A percentile compares a stretch with the other conserved stretches of the same genome.
Evolutionary conservation across 1,140 invertebrate species (phyloP).

Genomic region (Drosophila dunni): DNA sequence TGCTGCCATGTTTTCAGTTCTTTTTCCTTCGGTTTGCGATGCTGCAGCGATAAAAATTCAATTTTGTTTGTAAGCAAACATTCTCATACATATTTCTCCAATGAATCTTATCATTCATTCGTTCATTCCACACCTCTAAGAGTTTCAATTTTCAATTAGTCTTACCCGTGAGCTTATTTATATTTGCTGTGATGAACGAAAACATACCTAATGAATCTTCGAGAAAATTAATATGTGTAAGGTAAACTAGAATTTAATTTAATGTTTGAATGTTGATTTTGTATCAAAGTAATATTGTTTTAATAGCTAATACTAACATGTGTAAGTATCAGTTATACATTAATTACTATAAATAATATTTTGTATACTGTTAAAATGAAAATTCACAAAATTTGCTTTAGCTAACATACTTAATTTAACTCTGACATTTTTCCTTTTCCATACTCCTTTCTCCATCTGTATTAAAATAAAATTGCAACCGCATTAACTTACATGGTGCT

Average conservation of each 20-base stretch:
- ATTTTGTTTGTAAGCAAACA: constrained; percentile 62
- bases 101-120: constrained; percentile 39
- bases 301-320: too few relatives aligned
- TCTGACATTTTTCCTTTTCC: constrained; percentile 11
- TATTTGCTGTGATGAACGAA: background rate
- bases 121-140: constrained; percentile 39
- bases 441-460: background rate
- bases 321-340: too few relatives aligned
- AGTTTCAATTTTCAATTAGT: constrained; percentile 3
- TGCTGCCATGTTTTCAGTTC: constrained; percentile 39
- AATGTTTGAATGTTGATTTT: too few relatives aligned
- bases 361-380: too few relatives aligned
- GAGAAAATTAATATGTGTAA: background rate
- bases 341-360: too few relatives aligned
- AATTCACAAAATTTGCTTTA: too few relatives aligned
- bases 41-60: constrained; percentile 76
- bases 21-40: constrained; percentile 27
- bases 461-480: constrained; percentile 20
- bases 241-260: too few relatives aligned
- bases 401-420: background rate
- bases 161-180: constrained; percentile 23
- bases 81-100: constrained; percentile 28
- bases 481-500: constrained; percentile 62
- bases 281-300: too few relatives aligned
- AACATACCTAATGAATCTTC: background rate